Evolutionary conservation across 1,140 invertebrate species (phyloP).

Genomic region (Conus betulinus): DNA sequence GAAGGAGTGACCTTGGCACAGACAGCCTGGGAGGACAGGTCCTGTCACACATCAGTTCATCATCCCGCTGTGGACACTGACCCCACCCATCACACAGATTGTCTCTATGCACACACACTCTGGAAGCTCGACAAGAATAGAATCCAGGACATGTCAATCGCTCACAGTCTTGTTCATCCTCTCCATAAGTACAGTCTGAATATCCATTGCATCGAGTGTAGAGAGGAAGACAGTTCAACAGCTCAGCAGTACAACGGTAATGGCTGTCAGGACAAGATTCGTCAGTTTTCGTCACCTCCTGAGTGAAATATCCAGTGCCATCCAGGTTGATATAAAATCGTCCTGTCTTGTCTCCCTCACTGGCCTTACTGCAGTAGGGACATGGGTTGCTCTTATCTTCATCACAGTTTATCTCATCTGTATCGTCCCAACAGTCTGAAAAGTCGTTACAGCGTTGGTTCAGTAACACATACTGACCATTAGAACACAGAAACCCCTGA

Average conservation of each 20-base stretch:
- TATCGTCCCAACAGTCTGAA: not conserved
- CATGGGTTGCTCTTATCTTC: not conserved
- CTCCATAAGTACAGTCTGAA: not conserved
- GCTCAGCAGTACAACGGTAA: not conserved
- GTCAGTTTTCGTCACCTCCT: no score
- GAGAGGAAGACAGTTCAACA: not conserved
- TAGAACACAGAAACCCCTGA: not conserved
- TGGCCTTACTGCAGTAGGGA: not conserved
- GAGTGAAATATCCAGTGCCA: not conserved
- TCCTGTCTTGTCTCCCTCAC: not conserved
- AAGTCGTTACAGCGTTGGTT: not conserved
- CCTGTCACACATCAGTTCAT: conserved; percentile 5
- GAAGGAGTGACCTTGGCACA: not conserved
- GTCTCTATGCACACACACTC: conserved; percentile 11
- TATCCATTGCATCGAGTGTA: not conserved
- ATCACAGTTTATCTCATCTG: not conserved
- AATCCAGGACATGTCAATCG: not conserved
- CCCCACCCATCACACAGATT: conserved; percentile 36
- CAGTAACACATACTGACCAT: not conserved
- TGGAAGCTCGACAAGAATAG: not conserved
- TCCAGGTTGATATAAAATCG: not conserved
- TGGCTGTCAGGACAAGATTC: conserved; percentile 21
- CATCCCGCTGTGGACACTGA: conserved; percentile 16
- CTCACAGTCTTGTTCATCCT: not conserved
- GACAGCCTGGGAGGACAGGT: not conserved